Conservation (phyloP, 2,888 invertebrate genomes). For the Dicyrtomina minuta region DNA sequence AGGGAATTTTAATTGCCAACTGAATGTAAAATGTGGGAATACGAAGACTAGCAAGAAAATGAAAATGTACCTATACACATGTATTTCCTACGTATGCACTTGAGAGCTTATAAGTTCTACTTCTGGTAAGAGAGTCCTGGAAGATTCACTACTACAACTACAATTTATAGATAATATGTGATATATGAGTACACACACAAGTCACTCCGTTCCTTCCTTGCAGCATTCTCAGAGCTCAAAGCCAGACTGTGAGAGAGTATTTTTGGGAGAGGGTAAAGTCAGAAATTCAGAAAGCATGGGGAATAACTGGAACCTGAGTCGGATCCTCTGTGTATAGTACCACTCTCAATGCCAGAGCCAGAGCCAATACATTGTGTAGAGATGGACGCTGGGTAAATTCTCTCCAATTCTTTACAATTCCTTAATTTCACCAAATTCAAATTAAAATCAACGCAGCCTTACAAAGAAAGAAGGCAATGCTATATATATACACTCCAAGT, state of each 20-base stretch:
- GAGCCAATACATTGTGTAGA: background rate
- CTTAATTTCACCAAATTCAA: background rate
- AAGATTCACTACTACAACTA: background rate
- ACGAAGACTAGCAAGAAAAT: constrained; percentile 1
- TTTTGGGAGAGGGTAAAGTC: too few species aligned
- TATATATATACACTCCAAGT: constrained; percentile 2
- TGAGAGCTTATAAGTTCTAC: background rate
- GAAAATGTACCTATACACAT: background rate
- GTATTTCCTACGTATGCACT: background rate
- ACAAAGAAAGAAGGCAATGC: background rate
- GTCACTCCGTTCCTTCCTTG: background rate
- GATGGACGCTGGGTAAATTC: too few species aligned
- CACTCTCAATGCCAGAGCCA: background rate
- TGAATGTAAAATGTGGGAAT: constrained; percentile 44
- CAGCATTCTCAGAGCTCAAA: background rate
- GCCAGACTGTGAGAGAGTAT: too few species aligned
- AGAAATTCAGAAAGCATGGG: too few species aligned
- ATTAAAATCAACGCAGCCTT: too few species aligned
- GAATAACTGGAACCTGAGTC: too few species aligned
- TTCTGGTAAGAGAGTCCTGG: too few species aligned
- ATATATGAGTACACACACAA: too few species aligned
- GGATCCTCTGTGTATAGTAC: background rate
- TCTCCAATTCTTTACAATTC: background rate
- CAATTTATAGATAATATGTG: too few species aligned
- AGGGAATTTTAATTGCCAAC: constrained; percentile 46